These are phyloP conservation scores for Drosophila algonquin DNA, from an alignment of 2,888 invertebrate genomes.

Conservation along the genomic window DNA sequence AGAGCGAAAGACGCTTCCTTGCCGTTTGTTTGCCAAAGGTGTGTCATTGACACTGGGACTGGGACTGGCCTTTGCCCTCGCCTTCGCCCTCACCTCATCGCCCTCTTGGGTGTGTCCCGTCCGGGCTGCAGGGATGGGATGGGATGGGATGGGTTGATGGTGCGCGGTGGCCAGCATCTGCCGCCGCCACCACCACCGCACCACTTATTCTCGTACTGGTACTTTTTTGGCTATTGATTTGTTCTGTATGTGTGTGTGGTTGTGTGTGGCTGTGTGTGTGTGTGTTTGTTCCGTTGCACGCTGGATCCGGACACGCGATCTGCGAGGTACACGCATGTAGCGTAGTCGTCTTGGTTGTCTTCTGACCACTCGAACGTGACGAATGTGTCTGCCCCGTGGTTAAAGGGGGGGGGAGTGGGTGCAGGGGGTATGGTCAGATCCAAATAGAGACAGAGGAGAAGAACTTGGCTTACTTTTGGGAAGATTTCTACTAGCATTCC, in stretches of 20 bases:
- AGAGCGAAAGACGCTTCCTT: conserved; percentile 39
- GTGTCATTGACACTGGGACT: conserved; percentile 66
- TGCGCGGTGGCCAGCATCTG: conserved; percentile 38
- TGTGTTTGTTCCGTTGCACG: conserved; percentile 23
- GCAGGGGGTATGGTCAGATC: background rate
- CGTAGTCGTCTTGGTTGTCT: conserved; percentile 37
- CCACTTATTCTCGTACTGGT: conserved; percentile 10
- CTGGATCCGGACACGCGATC: conserved; percentile 64
- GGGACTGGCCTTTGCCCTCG: too few species aligned
- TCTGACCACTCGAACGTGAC: conserved; percentile 45
- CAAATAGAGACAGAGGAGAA: background rate
- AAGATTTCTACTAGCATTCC: background rate
- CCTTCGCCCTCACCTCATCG: too few species aligned
- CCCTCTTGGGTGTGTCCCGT: conserved; percentile 46
- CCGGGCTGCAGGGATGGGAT: background rate
- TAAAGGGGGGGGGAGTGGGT: background rate
- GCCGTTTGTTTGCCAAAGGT: conserved; percentile 52
- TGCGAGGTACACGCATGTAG: conserved; percentile 53
- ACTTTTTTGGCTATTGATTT: conserved; percentile 70
- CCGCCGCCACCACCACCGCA: conserved; percentile 1
- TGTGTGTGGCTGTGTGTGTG: background rate
- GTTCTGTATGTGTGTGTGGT: conserved; percentile 1
- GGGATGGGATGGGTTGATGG: conserved; percentile 1
- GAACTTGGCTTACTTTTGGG: background rate
- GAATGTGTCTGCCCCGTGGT: background rate